Evolutionary conservation across 2,888 invertebrate species (phyloP).

Genomic region (Gastracanthus pulcherrimus): DNA sequence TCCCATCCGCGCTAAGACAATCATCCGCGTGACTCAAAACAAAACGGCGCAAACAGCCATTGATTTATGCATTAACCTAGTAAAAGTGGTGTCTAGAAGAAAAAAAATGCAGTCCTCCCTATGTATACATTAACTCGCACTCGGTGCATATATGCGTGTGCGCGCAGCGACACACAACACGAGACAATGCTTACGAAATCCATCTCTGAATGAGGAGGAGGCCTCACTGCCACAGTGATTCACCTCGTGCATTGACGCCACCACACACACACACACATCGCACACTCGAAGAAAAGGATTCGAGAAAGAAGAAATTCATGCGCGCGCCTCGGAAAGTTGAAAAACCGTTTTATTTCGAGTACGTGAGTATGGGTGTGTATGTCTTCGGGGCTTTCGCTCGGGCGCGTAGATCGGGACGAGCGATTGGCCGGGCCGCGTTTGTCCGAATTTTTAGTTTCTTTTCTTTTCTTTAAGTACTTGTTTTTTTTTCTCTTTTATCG

Average conservation of each 20-base stretch:
- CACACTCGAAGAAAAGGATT: constrained; percentile 22
- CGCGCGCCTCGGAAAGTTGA: constrained; percentile 13
- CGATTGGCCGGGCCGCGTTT: background rate
- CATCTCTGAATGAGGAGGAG: constrained; percentile 6
- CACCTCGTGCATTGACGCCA: constrained; percentile 7
- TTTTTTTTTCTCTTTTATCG: background rate
- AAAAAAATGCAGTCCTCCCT: background rate
- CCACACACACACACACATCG: too few species aligned
- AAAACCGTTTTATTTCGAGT: constrained; percentile 40
- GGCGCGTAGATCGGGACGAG: background rate
- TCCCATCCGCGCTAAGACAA: too few species aligned
- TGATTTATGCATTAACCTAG: constrained; percentile 18
- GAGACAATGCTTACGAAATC: constrained; percentile 52
- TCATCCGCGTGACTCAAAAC: constrained; percentile 24
- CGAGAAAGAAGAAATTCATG: background rate
- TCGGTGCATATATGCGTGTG: background rate
- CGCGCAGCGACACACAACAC: background rate
- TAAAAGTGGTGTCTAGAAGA: background rate
- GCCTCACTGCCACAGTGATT: constrained; percentile 18
- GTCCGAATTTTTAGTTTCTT: constrained; percentile 19
- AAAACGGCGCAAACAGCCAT: constrained; percentile 4
- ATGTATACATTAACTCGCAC: background rate
- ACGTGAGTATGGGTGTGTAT: background rate
- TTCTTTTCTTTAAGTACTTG: background rate
- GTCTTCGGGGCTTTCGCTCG: background rate